Conservation (phyloP, 1,140 invertebrate species). For the Zaprionus ghesquierei region DNA sequence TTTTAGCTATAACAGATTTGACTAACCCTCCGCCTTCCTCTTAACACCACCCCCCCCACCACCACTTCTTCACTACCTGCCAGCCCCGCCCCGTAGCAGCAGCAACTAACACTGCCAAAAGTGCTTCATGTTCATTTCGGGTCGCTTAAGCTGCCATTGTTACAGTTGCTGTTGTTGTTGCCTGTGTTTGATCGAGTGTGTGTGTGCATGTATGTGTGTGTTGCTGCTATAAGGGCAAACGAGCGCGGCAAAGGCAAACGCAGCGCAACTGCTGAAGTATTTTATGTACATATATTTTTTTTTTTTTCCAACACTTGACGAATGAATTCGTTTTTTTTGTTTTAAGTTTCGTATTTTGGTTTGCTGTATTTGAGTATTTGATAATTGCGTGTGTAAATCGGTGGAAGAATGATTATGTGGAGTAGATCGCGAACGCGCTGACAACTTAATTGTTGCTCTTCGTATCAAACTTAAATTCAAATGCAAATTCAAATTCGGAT, state of each 20-base stretch:
- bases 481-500: slow-evolving; percentile 43
- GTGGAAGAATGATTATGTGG: slow-evolving; percentile 39
- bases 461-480: slow-evolving; percentile 19
- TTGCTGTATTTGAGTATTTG: slow-evolving; percentile 31
- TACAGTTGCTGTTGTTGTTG: slow-evolving; percentile 17
- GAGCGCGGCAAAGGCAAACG: slow-evolving; percentile 9
- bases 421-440: slow-evolving; percentile 29
- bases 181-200: slow-evolving; percentile 9
- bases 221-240: slow-evolving; percentile 38
- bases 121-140: slow-evolving; percentile 51
- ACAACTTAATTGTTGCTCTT: slow-evolving; percentile 68
- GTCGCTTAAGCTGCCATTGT: slow-evolving; percentile 31
- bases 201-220: background rate
- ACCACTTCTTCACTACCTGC: slow-evolving; percentile 41
- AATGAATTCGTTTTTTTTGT: slow-evolving; percentile 1
- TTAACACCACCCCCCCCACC: background rate
- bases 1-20: slow-evolving; percentile 47
- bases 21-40: slow-evolving; percentile 1
- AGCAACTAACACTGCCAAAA: slow-evolving; percentile 54
- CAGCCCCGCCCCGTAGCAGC: slow-evolving; percentile 11
- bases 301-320: background rate
- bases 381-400: slow-evolving; percentile 67
- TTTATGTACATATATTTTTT: background rate
- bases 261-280: slow-evolving; percentile 1
- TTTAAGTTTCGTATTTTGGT: background rate